Evolutionary conservation across 1,140 invertebrate genomes (phyloP), one percentile per base, ranked within the genome.

Genomic region (Drosophila leontia): DNA sequence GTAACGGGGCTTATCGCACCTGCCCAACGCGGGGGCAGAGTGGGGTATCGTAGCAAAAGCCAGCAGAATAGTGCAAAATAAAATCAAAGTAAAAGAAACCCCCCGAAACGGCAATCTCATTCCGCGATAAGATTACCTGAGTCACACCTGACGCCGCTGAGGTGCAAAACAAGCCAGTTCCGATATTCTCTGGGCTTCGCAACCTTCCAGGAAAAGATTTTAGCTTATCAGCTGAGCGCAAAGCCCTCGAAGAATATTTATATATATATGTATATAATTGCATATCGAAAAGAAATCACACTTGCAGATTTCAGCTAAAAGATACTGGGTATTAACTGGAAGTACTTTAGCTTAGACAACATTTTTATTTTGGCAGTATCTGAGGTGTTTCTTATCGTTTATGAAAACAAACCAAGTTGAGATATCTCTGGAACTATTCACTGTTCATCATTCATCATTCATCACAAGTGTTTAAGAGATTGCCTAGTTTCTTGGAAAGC

Each of bases 61-160:
- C 29, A 57, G 53, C 13, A 19, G 2, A 63, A 44, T 45, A 70
- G 67, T 39, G 60, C 39, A 41, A 77, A 67, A 75, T 17, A 12
- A 68, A 60, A 77, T 51, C 37, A 78, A 44, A 53, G 56, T 50
- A 47, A 32, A 61, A 69, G 75, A 77, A 77, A 60, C 55, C 63
- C 75, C 75, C 56, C 13, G 48, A 51, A 56, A n/a, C 53, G 19
- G 72, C 47, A 68, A 76, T 77, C 56, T 44, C 32, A 35, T 6
- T 23, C 41, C 0, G 12, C 41, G 75, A 77, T 78, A 78, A 78
- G 75, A 78, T 78, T 77, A 78, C 74, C 60, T 78, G 75, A 78
- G 37, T 78, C 75, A 69, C 48, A 42, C 41, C 53, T 11, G 19
- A 6, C 7, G 26, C 39, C 23, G 12, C 34, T 4, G 19, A 8